These are phyloP conservation scores for Nicator chloris DNA, from an alignment of 2,113 vertebrate genomes.

Conservation along the genomic window DNA sequence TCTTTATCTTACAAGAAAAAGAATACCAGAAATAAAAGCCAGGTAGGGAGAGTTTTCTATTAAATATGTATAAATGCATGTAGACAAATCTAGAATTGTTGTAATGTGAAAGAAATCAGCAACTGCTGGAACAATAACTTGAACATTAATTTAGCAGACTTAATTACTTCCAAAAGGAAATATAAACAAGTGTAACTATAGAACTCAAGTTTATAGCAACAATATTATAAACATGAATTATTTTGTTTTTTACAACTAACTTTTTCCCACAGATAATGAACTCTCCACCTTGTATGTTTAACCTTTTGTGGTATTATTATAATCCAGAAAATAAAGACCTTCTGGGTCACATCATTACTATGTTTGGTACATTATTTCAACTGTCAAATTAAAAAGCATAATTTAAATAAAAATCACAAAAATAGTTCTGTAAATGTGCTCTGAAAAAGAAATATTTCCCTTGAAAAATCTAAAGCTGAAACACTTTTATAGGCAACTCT, in stretches of 20 bases:
- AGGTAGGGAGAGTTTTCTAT: background rate
- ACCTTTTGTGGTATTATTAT: background rate
- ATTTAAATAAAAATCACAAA: background rate
- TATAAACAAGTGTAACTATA: background rate
- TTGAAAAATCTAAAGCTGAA: background rate
- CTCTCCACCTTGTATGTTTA: background rate
- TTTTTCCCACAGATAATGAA: background rate
- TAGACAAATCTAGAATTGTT: background rate
- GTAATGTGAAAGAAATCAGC: background rate
- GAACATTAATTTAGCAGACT: background rate
- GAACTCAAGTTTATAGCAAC: background rate
- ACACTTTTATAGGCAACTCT: background rate
- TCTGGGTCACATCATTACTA: background rate
- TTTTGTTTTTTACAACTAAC: background rate
- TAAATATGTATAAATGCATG: background rate
- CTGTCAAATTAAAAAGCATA: background rate
- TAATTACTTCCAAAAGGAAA: background rate
- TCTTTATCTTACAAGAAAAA: background rate
- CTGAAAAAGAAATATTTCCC: background rate
- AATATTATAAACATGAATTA: background rate
- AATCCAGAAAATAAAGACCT: background rate
- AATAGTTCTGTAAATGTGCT: background rate
- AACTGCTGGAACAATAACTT: background rate
- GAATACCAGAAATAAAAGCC: background rate
- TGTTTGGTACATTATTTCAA: background rate